These are phyloP conservation scores for Saxidomus purpurata DNA, from an alignment of 1,140 invertebrate genomes.

Conservation along the genomic window DNA sequence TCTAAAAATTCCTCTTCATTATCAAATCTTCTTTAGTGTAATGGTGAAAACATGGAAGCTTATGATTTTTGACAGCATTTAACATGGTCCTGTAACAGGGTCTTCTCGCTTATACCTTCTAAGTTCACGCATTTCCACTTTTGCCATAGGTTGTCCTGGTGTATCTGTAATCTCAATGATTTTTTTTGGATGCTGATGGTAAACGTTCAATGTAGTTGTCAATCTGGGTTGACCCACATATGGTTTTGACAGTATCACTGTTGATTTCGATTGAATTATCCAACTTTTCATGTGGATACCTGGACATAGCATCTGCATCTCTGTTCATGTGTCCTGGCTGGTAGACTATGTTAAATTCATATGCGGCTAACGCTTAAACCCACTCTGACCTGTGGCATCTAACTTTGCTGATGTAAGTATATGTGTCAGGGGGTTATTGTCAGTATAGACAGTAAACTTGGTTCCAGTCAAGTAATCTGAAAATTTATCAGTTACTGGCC, in stretches of 20 bases:
- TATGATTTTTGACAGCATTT: conserved; percentile 8
- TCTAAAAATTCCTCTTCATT: too few species aligned
- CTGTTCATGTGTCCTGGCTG: conserved; percentile 51
- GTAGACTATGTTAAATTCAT: conserved; percentile 59
- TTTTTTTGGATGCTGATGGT: not conserved
- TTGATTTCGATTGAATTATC: too few species aligned
- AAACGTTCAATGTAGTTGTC: not conserved
- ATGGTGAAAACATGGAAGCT: not conserved
- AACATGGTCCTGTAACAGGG: not conserved
- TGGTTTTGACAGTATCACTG: not conserved
- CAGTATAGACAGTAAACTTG: too few species aligned
- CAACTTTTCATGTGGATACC: conserved; percentile 37
- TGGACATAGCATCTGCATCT: conserved; percentile 64
- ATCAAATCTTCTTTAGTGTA: too few species aligned
- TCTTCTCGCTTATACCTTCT: too few species aligned
- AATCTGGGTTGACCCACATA: too few species aligned
- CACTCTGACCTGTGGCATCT: too few species aligned
- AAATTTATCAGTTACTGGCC: conserved; percentile 65
- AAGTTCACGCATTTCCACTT: too few species aligned
- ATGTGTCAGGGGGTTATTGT: too few species aligned
- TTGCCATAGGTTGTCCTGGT: too few species aligned
- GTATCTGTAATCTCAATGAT: too few species aligned
- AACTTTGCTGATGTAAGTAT: conserved; percentile 61
- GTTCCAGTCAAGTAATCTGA: conserved; percentile 48
- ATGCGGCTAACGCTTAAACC: conserved; percentile 49